A percentile compares a stretch with the other conserved stretches of the same genome.
These are phyloP conservation scores for Nematostella vectensis DNA, from an alignment of 92 coral and sea anemone species.

Conservation along the genomic window DNA sequence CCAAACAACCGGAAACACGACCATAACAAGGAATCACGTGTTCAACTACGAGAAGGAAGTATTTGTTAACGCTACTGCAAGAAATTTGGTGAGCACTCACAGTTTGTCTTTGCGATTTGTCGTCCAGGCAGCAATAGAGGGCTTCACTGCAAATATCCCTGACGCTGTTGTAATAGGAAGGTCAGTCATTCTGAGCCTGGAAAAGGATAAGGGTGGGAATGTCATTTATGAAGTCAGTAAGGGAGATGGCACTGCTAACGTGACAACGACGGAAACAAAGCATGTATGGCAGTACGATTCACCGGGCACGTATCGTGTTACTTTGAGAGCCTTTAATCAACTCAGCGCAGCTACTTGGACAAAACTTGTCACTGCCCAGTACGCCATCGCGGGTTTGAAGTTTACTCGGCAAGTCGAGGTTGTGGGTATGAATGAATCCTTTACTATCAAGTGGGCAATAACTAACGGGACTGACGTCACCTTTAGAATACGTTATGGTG, in stretches of 20 bases:
- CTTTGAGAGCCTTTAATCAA: slow-evolving; percentile 51
- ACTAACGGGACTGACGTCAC: slow-evolving; percentile 66
- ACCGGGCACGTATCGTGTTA: slow-evolving; percentile 22
- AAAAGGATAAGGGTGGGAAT: slow-evolving; percentile 41
- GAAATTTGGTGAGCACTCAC: slow-evolving; percentile 54
- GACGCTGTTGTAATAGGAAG: slow-evolving; percentile 36
- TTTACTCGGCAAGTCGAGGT: slow-evolving; percentile 11
- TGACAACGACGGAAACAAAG: slow-evolving; percentile 19
- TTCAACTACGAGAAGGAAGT: slow-evolving; percentile 27
- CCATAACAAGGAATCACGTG: slow-evolving; percentile 18
- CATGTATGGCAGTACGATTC: slow-evolving; percentile 16
- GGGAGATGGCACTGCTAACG: slow-evolving; percentile 56
- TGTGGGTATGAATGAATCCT: slow-evolving; percentile 12
- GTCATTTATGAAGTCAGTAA: slow-evolving; percentile 43
- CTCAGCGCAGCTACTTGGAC: slow-evolving; percentile 10
- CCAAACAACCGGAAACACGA: slow-evolving; percentile 21
- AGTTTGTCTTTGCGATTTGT: slow-evolving; percentile 26
- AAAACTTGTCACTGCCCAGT: slow-evolving; percentile 39
- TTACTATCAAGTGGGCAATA: slow-evolving; percentile 43
- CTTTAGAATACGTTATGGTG: slow-evolving; percentile 38
- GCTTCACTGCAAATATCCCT: slow-evolving; percentile 30
- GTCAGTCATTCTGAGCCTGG: slow-evolving; percentile 12
- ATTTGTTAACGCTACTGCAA: slow-evolving; percentile 47
- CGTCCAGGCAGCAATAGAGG: slow-evolving; percentile 61
- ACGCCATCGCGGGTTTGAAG: slow-evolving; percentile 35